These are phyloP conservation scores for Ctenoplectra terminalis DNA, from an alignment of 1,140 invertebrate species.

Conservation along the genomic window DNA sequence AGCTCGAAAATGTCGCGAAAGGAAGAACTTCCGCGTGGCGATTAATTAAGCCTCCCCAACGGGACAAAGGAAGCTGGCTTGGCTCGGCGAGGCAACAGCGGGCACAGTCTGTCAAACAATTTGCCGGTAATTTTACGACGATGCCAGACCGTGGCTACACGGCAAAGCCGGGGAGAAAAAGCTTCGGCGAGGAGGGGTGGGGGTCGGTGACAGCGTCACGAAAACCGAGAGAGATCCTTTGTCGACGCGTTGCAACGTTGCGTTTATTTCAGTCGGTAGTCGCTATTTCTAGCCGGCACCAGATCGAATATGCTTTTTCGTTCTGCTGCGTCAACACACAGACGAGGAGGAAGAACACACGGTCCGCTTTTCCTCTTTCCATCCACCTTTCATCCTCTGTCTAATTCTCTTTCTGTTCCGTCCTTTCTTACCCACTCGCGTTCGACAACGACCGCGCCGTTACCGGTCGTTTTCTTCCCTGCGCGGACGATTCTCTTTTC, in stretches of 20 bases:
- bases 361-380: not conserved
- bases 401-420: not conserved
- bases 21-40: not conserved
- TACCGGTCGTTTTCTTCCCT: not conserved
- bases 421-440: too few species aligned
- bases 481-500: not conserved
- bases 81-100: not conserved
- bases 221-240: constrained; percentile 44
- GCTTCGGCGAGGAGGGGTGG: not conserved
- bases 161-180: not conserved
- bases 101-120: constrained; percentile 23
- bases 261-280: constrained; percentile 61
- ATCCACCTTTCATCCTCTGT: constrained; percentile 7
- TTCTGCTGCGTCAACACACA: constrained; percentile 37
- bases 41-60: not conserved
- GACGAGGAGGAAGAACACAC: not conserved
- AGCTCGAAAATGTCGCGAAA: not conserved
- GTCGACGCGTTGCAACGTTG: constrained; percentile 36
- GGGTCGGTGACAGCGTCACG: constrained; percentile 7
- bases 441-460: not conserved
- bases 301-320: constrained; percentile 67
- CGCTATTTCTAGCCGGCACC: constrained; percentile 56
- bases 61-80: not conserved
- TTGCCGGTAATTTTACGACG: constrained; percentile 39
- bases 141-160: not conserved